These are phyloP conservation scores for Scolopax bukidnonensis DNA, from an alignment of 2,797 vertebrate genomes.

Conservation along the genomic window DNA sequence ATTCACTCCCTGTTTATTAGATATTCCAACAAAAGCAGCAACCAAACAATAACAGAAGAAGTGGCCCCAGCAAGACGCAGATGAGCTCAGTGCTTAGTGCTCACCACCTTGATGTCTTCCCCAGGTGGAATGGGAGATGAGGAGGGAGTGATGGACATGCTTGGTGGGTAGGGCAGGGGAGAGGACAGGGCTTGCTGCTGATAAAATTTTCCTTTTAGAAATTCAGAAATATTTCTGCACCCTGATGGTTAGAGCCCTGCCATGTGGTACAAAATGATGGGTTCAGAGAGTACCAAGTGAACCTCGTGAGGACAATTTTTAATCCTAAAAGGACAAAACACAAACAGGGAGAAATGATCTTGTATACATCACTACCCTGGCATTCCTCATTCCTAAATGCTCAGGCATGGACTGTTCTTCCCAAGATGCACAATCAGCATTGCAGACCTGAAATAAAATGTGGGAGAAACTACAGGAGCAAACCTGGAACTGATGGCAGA, in stretches of 20 bases:
- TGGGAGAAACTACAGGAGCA: not conserved
- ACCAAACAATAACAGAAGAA: slow-evolving; percentile 22
- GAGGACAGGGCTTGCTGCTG: not conserved
- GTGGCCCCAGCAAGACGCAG: slow-evolving; percentile 2
- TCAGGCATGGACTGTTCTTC: not conserved
- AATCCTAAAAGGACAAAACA: slow-evolving; percentile 40
- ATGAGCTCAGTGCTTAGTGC: slow-evolving; percentile 41
- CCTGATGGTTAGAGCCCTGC: not conserved
- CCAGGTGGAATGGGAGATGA: slow-evolving; percentile 17
- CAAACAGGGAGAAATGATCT: not conserved
- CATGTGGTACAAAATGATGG: not conserved
- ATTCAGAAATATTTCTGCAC: not conserved
- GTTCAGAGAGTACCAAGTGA: not conserved
- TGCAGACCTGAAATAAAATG: not conserved
- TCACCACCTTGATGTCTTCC: not conserved
- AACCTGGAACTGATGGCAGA: not conserved
- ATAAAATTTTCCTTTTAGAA: slow-evolving; percentile 16
- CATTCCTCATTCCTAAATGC: not conserved
- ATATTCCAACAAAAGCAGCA: not conserved
- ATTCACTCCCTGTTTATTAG: not conserved
- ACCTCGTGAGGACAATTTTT: slow-evolving; percentile 13
- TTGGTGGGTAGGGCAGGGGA: slow-evolving; percentile 1
- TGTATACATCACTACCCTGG: not conserved
- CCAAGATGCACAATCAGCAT: not conserved
- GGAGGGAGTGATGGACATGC: not conserved